phyloP scores from a whole-genome alignment of 1,140 invertebrate genomes.

The Formica exsecta region DNA sequence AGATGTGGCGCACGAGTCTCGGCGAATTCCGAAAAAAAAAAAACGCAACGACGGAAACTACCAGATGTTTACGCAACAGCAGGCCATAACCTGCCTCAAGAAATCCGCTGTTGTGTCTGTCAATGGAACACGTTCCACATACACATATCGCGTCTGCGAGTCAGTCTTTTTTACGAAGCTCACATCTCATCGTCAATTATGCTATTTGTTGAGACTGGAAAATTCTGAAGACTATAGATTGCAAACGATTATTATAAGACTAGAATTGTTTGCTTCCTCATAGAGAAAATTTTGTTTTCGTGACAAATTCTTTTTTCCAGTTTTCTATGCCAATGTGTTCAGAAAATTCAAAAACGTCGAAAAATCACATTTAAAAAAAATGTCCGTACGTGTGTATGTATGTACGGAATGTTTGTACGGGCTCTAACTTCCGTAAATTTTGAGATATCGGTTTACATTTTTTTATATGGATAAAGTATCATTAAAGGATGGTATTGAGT shows the following conservation, averaged over 20 bases:
- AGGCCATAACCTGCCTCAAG: slow-evolving; percentile 67
- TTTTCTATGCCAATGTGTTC: too few relatives aligned
- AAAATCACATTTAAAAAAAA: too few relatives aligned
- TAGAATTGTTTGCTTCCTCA: too few relatives aligned
- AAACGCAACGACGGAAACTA: slow-evolving; percentile 1
- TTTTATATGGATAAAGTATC: too few relatives aligned
- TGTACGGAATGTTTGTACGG: too few relatives aligned
- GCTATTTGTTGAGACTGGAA: neutral
- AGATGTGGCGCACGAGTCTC: neutral
- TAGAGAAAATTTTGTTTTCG: too few relatives aligned
- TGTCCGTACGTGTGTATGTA: too few relatives aligned
- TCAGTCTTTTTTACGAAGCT: slow-evolving; percentile 20
- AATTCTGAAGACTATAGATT: slow-evolving; percentile 17
- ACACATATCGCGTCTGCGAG: slow-evolving; percentile 19
- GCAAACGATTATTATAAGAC: neutral
- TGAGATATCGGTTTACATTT: too few relatives aligned
- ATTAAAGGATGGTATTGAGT: too few relatives aligned
- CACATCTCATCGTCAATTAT: slow-evolving; percentile 6
- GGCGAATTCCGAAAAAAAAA: slow-evolving; percentile 22
- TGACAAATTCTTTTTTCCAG: too few relatives aligned
- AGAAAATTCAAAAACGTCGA: too few relatives aligned
- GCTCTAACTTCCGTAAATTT: too few relatives aligned
- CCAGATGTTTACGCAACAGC: slow-evolving; percentile 65
- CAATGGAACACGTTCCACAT: slow-evolving; percentile 15
- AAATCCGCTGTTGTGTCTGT: slow-evolving; percentile 53